phyloP scores from a whole-genome alignment of 2,113 vertebrate species.

The Calyptomena viridis region DNA sequence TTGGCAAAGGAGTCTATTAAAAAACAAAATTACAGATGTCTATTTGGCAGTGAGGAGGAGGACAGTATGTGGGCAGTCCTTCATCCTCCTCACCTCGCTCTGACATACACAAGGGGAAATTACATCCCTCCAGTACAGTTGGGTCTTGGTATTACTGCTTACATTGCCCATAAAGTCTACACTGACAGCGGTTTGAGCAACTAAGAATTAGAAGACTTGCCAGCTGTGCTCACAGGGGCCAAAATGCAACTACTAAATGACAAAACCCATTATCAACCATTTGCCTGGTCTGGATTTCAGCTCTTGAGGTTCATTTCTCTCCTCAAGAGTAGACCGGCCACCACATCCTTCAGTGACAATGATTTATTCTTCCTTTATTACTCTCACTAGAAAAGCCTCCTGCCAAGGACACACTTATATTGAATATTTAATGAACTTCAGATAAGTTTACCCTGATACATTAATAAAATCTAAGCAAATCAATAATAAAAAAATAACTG shows the following conservation, averaged over 20 bases:
- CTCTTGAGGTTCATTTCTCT: not conserved
- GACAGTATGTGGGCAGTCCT: not conserved
- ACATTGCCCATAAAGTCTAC: not conserved
- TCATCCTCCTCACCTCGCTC: not conserved
- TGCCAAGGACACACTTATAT: constrained; percentile 1
- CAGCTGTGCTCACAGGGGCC: not conserved
- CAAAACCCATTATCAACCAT: not conserved
- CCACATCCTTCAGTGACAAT: not conserved
- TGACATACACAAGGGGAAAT: not conserved
- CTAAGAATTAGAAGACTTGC: not conserved
- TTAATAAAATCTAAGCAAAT: constrained; percentile 38
- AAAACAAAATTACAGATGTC: not conserved
- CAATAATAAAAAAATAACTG: constrained; percentile 18
- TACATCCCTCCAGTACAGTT: not conserved
- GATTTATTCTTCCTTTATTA: constrained; percentile 49
- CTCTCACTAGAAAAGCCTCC: constrained; percentile 1
- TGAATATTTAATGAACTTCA: constrained; percentile 28
- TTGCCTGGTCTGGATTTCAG: not conserved
- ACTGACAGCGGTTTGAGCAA: not conserved
- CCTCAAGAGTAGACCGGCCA: not conserved
- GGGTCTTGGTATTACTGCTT: not conserved
- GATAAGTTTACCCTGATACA: not conserved
- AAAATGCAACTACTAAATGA: not conserved
- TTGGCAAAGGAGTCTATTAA: not conserved
- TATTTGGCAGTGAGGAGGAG: not conserved